phyloP scores from a whole-genome alignment of 2,113 vertebrate species.

The Bos javanicus region DNA sequence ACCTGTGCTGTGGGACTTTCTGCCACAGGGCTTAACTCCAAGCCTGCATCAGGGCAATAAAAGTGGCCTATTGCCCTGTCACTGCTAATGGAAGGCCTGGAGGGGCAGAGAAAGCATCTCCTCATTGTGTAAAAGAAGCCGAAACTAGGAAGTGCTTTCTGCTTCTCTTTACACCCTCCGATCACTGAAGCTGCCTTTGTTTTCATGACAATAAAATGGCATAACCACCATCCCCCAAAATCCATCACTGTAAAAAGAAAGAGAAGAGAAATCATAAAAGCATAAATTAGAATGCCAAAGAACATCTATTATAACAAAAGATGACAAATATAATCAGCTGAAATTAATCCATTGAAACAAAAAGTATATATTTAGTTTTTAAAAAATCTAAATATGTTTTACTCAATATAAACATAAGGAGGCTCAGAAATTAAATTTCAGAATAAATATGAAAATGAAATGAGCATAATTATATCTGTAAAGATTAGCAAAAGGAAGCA shows the following conservation, averaged over 20 bases:
- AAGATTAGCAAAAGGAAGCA: neutral
- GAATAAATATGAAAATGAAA: neutral
- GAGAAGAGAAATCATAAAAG: neutral
- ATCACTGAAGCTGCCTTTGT: neutral
- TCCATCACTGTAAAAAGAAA: neutral
- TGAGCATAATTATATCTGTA: neutral
- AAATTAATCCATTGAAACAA: neutral
- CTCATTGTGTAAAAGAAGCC: neutral
- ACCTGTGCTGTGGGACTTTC: neutral
- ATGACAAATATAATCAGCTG: neutral
- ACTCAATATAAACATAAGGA: neutral
- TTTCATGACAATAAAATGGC: neutral
- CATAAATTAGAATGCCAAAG: neutral
- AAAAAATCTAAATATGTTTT: neutral
- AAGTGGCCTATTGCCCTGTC: rapidly evolving
- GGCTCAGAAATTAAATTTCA: neutral
- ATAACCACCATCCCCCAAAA: rapidly evolving
- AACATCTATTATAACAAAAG: neutral
- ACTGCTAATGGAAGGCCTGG: neutral
- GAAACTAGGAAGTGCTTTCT: neutral
- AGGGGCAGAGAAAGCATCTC: neutral
- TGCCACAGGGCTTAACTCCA: neutral
- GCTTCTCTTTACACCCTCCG: neutral
- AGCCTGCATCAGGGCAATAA: neutral
- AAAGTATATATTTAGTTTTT: neutral